Conservation (phyloP, 2,888 invertebrate genomes). For the Flexamia atlantica region DNA sequence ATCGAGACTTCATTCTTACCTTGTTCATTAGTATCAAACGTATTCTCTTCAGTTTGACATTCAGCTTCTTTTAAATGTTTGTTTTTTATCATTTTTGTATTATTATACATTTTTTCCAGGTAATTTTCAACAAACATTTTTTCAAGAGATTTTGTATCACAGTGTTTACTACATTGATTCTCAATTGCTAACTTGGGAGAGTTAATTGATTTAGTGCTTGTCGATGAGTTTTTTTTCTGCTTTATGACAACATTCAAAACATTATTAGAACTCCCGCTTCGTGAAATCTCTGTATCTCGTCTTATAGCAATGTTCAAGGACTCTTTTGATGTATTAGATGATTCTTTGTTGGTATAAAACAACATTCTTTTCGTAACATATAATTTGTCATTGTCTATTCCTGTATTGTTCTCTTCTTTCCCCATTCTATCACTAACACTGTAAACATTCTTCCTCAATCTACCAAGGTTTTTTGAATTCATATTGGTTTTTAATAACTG, state of each 20-base stretch:
- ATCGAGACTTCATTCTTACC: neutral
- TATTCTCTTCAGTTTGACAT: slow-evolving; percentile 23
- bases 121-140: slow-evolving; percentile 19
- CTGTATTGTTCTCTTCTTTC: neutral
- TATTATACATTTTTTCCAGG: neutral
- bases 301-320: slow-evolving; percentile 36
- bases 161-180: slow-evolving; percentile 12
- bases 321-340: slow-evolving; percentile 28
- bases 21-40: neutral
- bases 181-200: neutral
- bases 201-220: neutral
- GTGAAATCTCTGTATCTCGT: slow-evolving; percentile 18
- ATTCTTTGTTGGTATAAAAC: slow-evolving; percentile 25
- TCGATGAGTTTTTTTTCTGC: slow-evolving; percentile 17
- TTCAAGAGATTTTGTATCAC: slow-evolving; percentile 30
- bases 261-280: slow-evolving; percentile 10
- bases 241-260: slow-evolving; percentile 42
- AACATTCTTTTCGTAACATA: slow-evolving; percentile 26
- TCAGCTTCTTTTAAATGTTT: slow-evolving; percentile 19
- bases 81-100: neutral
- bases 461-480: neutral
- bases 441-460: slow-evolving; percentile 6
- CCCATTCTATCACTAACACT: slow-evolving; percentile 4
- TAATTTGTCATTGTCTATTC: neutral
- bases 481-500: slow-evolving; percentile 18